Evolutionary conservation across 1,140 invertebrate genomes (phyloP), one percentile per base, ranked within the genome.

Genomic region (Sycobia sp.): DNA sequence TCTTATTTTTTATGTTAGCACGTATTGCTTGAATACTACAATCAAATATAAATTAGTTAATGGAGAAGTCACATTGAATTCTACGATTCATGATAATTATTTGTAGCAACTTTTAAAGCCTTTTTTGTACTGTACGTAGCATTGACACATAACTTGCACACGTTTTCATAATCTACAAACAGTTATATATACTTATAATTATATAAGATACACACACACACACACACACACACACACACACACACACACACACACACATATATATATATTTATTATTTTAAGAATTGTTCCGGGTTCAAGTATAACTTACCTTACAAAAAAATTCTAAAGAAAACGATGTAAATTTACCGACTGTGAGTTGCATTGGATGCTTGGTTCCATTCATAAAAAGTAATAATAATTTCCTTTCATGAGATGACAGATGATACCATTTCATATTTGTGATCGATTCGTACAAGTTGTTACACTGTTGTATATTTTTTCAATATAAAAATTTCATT

Each of bases 61-160:
- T n/a, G n/a, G n/a, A n/a, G n/a, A n/a, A n/a, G n/a, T n/a, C n/a
- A n/a, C n/a, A n/a, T n/a, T n/a, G n/a, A n/a, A n/a, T n/a, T n/a
- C n/a, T n/a, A n/a, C n/a, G n/a, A n/a, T n/a, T n/a, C n/a, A n/a
- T n/a, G n/a, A n/a, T n/a, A n/a, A n/a, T n/a, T n/a, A n/a, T n/a
- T n/a, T n/a, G n/a, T 32, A 32, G 29, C 11, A 32, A 32, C 29
- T 7, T 32, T 32, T 32, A 32, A 54, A 32, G 44, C 32, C 29
- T 34, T 51, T 65, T 32, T 10, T 64, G 14, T 8, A 63, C 51
- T 18, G 63, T 62, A 36, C 59, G 73, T 10, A 84, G 69, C 8
- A 83, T 61, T 18, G 81, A 82, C 44, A 83, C 79, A 47, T 83
- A 71, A 0, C 81, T 79, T 43, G 80, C 78, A 0, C 81, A 82